These are phyloP conservation scores for Thunnus thynnus DNA, from an alignment of 2,113 vertebrate genomes.

Conservation along the genomic window DNA sequence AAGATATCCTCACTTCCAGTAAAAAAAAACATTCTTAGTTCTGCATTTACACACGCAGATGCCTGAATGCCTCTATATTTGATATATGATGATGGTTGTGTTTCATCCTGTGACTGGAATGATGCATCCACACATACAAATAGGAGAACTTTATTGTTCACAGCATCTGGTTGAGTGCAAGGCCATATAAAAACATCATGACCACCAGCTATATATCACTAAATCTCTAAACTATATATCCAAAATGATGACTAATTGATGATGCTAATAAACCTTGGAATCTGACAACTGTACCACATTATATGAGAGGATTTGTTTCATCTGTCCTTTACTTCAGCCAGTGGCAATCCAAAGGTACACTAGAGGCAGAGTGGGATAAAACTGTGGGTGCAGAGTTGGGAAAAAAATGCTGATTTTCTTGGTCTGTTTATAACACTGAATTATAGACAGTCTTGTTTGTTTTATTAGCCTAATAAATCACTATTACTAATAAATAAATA, in stretches of 20 bases:
- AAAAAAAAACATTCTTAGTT: too few species aligned
- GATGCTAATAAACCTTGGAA: slow-evolving; percentile 5
- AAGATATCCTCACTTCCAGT: not conserved
- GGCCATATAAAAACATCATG: not conserved
- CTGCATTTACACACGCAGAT: too few species aligned
- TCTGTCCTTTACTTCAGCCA: not conserved
- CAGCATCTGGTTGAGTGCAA: not conserved
- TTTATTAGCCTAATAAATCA: too few species aligned
- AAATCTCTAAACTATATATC: not conserved
- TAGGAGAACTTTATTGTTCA: not conserved
- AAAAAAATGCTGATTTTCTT: not conserved
- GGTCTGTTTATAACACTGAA: not conserved
- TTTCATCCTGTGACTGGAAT: not conserved
- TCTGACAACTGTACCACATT: slow-evolving; percentile 13
- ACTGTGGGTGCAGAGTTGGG: not conserved
- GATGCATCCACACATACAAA: not conserved
- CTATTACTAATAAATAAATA: not conserved
- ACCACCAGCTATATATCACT: not conserved
- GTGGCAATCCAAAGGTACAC: not conserved
- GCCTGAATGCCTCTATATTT: too few species aligned
- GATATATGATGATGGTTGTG: not conserved
- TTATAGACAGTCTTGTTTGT: not conserved
- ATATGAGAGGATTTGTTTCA: slow-evolving; percentile 17
- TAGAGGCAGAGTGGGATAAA: not conserved
- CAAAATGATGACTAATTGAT: not conserved